A percentile compares a stretch with the other conserved stretches of the same genome.
phyloP scores from a whole-genome alignment of 2,888 invertebrate species.

The Heliconius ethilla region DNA sequence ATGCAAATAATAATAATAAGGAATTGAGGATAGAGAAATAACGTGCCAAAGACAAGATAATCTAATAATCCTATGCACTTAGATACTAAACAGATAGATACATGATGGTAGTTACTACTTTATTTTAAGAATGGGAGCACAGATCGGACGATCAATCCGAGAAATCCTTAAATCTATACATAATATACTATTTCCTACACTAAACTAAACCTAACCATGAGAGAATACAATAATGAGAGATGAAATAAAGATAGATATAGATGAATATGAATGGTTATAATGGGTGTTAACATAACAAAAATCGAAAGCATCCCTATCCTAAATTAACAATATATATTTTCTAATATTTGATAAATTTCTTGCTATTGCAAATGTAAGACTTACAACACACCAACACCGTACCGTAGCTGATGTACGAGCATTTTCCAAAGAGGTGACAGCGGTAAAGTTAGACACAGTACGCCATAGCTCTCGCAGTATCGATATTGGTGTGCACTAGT shows the following conservation, averaged over 20 bases:
- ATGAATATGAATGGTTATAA: not conserved
- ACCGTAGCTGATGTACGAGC: not conserved
- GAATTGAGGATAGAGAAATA: not conserved
- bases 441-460: not conserved
- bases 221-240: conserved; percentile 6
- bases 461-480: not conserved
- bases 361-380: conserved; percentile 30
- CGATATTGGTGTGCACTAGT: conserved; percentile 33
- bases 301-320: conserved; percentile 17
- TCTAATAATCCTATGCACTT: not conserved
- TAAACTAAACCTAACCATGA: not conserved
- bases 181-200: not conserved
- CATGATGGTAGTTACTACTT: conserved; percentile 10
- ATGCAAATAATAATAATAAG: conserved; percentile 9
- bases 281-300: not conserved
- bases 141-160: conserved; percentile 15
- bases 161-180: conserved; percentile 8
- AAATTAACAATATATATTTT: conserved; percentile 21
- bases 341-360: conserved; percentile 16
- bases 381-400: conserved; percentile 28
- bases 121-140: not conserved
- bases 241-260: not conserved
- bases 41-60: not conserved
- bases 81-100: conserved; percentile 15
- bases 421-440: too few relatives aligned